Conservation (phyloP, 2,113 vertebrate genomes). For the Lamprologus lemairii region DNA sequence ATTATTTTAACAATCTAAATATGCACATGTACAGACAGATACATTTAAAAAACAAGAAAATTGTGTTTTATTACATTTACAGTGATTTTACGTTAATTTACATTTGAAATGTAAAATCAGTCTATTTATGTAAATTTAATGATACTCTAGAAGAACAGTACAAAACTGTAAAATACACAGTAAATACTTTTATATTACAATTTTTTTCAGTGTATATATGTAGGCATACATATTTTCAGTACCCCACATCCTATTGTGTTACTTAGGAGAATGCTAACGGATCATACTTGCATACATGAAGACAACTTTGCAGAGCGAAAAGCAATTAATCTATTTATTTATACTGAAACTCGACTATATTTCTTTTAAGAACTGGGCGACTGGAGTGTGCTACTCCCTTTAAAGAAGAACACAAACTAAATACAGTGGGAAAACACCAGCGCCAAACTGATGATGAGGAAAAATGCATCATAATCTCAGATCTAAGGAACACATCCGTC, state of each 20-base stretch:
- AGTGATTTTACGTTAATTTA: background rate
- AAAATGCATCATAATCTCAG: background rate
- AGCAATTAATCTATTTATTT: background rate
- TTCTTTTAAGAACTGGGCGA: background rate
- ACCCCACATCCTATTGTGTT: background rate
- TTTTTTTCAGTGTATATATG: background rate
- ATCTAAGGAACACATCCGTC: fast-evolving
- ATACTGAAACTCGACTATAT: background rate
- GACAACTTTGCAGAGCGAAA: fast-evolving
- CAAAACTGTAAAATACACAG: background rate
- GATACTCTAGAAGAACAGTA: background rate
- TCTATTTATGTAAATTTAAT: background rate
- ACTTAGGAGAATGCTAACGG: background rate
- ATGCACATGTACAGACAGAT: fast-evolving
- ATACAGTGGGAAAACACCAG: background rate
- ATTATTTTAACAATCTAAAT: background rate
- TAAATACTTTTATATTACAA: background rate
- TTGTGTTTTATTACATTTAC: background rate
- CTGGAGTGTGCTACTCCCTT: background rate
- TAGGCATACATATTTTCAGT: background rate
- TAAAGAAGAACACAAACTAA: background rate
- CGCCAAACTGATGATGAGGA: background rate
- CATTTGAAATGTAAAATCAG: background rate
- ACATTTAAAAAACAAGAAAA: background rate
- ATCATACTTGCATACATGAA: background rate